Base-by-base conservation (phyloP, 2,888 invertebrate species). In the Leptinotarsa tumamoca region DNA sequence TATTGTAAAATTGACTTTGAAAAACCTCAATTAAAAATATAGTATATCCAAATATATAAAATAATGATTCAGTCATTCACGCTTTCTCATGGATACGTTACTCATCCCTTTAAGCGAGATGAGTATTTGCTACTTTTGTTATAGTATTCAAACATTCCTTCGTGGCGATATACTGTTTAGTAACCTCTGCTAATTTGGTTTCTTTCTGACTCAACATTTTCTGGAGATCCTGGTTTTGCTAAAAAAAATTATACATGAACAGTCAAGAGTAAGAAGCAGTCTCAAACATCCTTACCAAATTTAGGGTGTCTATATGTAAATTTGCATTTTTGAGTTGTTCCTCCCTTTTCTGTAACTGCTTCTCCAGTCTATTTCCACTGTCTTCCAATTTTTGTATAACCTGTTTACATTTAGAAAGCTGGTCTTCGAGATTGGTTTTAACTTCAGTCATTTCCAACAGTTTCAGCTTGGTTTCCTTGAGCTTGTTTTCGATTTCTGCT, bases 101-200 rank as follows among this genome's bases (percentile, higher is more conserved):
- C 23, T 17, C 51, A 56, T 17, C 58, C 4, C 58, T 4, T 70
- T 58, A 70, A 66, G 74, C 58, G 17, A 78, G 54, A 72, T 79
- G 79, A 17, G 82, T 78, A 61, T 78, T 82, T 13, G 86, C 85
- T 71, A 87, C 82, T 81, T 85, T 85, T 17, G 85, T 86, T 51
- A 88, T 87, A 27, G 85, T 85, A n/a, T 86, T 85, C 23, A 87
- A 79, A 73, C 87, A 84, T 51, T 84, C 78, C 69, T 84, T 84
- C 49, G 83, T 85, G 33, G 82, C 80, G 13, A 79, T 69, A 63
- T 87, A 81, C 21, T 85, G 85, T 63, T 81, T 80, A n/a, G 78
- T 81, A 15, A 84, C 80, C 56, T 86, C 85, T 5, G 80, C 75
- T 18, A 87, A 77, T 78, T 86, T 84, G n/a, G 78, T 80, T 50